phyloP scores from a whole-genome alignment of 2,797 vertebrate genomes.

The Sebastes paucispinis region DNA sequence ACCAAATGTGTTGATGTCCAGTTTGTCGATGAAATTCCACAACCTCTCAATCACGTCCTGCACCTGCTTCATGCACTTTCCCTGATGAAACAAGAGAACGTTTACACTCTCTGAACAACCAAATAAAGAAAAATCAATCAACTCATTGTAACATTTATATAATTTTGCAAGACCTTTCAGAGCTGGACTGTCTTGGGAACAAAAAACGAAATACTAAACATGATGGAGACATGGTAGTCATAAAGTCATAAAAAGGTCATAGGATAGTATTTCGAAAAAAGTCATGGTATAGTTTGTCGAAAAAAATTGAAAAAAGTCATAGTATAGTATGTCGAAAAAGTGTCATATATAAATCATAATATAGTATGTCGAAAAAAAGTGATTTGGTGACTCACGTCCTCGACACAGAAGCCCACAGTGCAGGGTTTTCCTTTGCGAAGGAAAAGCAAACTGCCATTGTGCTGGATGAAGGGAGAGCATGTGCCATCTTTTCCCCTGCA shows the following conservation, averaged over 20 bases:
- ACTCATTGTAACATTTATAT: not conserved
- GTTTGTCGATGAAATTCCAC: slow-evolving; percentile 98
- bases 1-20: slow-evolving; percentile 98
- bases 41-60: slow-evolving; percentile 97
- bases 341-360: too few relatives aligned
- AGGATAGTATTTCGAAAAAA: too few relatives aligned
- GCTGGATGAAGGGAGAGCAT: slow-evolving; percentile 83
- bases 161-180: not conserved
- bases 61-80: slow-evolving; percentile 98
- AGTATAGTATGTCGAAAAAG: too few relatives aligned
- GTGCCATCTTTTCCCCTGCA: slow-evolving; percentile 82
- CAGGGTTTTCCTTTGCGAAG: slow-evolving; percentile 98
- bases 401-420: slow-evolving; percentile 96
- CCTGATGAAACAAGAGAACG: slow-evolving; percentile 74
- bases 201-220: not conserved
- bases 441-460: slow-evolving; percentile 79
- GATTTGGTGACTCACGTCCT: slow-evolving; percentile 83
- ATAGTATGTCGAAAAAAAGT: too few relatives aligned
- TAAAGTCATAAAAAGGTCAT: too few relatives aligned
- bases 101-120: not conserved
- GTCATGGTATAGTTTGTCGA: too few relatives aligned
- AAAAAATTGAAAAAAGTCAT: too few relatives aligned
- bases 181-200: not conserved
- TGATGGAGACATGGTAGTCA: not conserved
- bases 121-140: not conserved